These are phyloP conservation scores for Neuroscelio doddi DNA, from an alignment of 2,888 invertebrate species.

Conservation along the genomic window DNA sequence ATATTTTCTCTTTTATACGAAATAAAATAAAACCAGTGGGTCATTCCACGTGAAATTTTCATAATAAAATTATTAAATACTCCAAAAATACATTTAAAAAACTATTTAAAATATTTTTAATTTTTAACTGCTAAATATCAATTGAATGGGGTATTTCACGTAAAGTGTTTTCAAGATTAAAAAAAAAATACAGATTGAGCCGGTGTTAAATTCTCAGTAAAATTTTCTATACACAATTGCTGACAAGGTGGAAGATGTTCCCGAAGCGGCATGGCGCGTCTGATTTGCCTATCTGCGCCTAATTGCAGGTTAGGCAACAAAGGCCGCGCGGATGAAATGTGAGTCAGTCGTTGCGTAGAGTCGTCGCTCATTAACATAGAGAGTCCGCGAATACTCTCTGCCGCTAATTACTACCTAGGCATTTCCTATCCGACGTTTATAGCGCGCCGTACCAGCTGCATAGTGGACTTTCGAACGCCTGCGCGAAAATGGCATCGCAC, in stretches of 20 bases:
- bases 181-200: too few species aligned
- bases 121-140: too few species aligned
- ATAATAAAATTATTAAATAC: too few species aligned
- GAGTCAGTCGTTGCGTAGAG: slow-evolving; percentile 46
- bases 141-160: too few species aligned
- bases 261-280: slow-evolving; percentile 30
- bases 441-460: slow-evolving; percentile 33
- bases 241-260: slow-evolving; percentile 46
- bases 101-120: too few species aligned
- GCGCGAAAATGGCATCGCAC: slow-evolving; percentile 29
- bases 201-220: too few species aligned
- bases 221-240: slow-evolving; percentile 33
- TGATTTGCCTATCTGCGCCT: slow-evolving; percentile 48
- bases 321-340: slow-evolving; percentile 37
- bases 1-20: too few species aligned
- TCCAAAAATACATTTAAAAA: too few species aligned
- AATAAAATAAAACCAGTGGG: too few species aligned
- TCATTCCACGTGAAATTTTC: too few species aligned
- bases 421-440: slow-evolving; percentile 59
- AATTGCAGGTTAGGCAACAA: slow-evolving; percentile 49
- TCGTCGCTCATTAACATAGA: slow-evolving; percentile 48
- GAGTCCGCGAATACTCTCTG: slow-evolving; percentile 40
- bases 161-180: too few species aligned
- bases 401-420: slow-evolving; percentile 57
- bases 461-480: slow-evolving; percentile 30